phyloP scores from a whole-genome alignment of 2,797 vertebrate species.

The Spea hammondii region DNA sequence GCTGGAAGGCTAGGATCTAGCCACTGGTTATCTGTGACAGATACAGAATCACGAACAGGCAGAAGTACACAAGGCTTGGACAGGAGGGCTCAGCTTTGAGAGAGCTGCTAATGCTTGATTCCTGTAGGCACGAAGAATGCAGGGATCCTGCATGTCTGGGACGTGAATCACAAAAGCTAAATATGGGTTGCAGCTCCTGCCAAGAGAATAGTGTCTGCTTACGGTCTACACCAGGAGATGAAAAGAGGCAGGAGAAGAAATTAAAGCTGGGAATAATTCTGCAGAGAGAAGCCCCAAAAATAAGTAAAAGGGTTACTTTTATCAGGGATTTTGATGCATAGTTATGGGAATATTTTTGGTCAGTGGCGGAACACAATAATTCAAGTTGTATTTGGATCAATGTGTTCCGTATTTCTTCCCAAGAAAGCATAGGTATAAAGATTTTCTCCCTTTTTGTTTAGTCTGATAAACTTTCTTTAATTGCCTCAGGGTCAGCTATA shows the following conservation, averaged over 20 bases:
- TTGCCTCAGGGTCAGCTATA: too few species aligned
- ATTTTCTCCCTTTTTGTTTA: too few species aligned
- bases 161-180: constrained; percentile 46
- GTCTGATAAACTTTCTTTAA: too few species aligned
- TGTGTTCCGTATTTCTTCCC: too few species aligned
- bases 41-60: background rate
- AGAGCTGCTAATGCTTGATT: constrained; percentile 30
- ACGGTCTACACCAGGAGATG: constrained; percentile 14
- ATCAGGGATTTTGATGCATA: too few species aligned
- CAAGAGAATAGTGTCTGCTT: constrained; percentile 40
- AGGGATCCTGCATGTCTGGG: constrained; percentile 37
- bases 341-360: too few species aligned
- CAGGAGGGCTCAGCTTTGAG: background rate
- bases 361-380: too few species aligned
- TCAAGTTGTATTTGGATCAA: too few species aligned
- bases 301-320: too few species aligned
- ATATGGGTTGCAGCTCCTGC: constrained; percentile 32
- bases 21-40: constrained; percentile 4
- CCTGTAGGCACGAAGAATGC: constrained; percentile 38
- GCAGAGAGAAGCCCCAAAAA: background rate
- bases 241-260: background rate
- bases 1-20: background rate
- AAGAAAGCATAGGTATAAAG: too few species aligned
- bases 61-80: background rate
- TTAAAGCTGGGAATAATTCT: constrained; percentile 8